Evolutionary conservation across 2,113 vertebrate species (phyloP).

Genomic region (Perognathus longimembris): DNA sequence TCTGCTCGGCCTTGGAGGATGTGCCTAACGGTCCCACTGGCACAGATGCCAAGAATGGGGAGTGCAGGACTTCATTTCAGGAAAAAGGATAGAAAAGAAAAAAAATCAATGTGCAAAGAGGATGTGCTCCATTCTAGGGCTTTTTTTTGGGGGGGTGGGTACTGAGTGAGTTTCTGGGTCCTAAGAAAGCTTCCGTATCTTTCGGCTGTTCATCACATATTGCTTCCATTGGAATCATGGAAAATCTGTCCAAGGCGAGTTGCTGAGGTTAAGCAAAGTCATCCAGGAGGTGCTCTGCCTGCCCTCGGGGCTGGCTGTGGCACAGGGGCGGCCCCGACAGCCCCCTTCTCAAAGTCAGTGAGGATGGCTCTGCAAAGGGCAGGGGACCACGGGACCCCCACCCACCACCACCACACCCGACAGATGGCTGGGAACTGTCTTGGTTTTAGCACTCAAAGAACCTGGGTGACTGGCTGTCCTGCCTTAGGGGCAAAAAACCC

Average conservation of each 20-base stretch:
- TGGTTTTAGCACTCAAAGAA: not conserved
- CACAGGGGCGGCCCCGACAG: not conserved
- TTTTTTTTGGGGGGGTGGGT: not conserved
- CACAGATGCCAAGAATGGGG: not conserved
- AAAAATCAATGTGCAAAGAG: not conserved
- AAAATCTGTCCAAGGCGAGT: constrained; percentile 10
- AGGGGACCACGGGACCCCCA: no score
- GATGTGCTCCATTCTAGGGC: not conserved
- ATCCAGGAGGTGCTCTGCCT: not conserved
- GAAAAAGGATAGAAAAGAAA: not conserved
- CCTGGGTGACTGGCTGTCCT: not conserved
- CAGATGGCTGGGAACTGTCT: not conserved
- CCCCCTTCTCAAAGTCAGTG: not conserved
- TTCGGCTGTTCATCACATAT: not conserved
- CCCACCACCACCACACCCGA: not conserved
- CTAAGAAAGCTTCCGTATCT: not conserved
- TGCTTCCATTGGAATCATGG: not conserved
- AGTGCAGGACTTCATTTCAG: not conserved
- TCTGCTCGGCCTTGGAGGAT: not conserved
- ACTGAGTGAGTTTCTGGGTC: not conserved
- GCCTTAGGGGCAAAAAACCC: not conserved
- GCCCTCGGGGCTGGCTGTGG: no score
- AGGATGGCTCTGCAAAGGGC: no score
- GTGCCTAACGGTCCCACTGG: not conserved
- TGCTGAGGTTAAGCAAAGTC: not conserved